Percentiles rank a stretch among this genome's conserved stretches.
Conservation (phyloP, 2,113 vertebrate species). For the Phasianus colchicus region DNA sequence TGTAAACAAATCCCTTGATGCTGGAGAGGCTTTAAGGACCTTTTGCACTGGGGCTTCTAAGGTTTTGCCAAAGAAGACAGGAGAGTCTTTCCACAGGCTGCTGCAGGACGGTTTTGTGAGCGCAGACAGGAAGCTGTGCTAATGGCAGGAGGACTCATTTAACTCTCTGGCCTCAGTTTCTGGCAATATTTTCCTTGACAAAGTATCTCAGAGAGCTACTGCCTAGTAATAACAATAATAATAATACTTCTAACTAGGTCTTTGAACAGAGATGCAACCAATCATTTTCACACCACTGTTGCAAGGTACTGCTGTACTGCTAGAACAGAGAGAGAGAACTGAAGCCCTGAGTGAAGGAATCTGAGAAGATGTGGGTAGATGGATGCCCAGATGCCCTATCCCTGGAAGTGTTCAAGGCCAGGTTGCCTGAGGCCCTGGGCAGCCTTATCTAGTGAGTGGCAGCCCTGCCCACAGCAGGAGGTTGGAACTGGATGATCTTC, state of each 20-base stretch:
- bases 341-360: background rate
- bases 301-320: background rate
- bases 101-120: background rate
- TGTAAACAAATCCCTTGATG: background rate
- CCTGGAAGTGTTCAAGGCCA: too few relatives aligned
- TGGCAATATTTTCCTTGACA: background rate
- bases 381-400: too few relatives aligned
- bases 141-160: background rate
- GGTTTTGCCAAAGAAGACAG: background rate
- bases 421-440: too few relatives aligned
- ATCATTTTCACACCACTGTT: background rate
- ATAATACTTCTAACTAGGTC: background rate
- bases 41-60: background rate
- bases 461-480: too few relatives aligned
- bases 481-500: too few relatives aligned
- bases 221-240: background rate
- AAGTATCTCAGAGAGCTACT: background rate
- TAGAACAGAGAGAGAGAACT: background rate
- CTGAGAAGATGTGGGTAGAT: too few relatives aligned
- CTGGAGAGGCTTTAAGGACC: background rate
- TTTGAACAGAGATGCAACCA: background rate
- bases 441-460: too few relatives aligned
- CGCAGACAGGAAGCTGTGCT: background rate
- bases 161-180: background rate
- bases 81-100: background rate